A percentile compares a stretch with the other conserved stretches of the same genome.
Evolutionary conservation across 2,113 vertebrate species (phyloP).

Genomic region (Verasper variegatus): DNA sequence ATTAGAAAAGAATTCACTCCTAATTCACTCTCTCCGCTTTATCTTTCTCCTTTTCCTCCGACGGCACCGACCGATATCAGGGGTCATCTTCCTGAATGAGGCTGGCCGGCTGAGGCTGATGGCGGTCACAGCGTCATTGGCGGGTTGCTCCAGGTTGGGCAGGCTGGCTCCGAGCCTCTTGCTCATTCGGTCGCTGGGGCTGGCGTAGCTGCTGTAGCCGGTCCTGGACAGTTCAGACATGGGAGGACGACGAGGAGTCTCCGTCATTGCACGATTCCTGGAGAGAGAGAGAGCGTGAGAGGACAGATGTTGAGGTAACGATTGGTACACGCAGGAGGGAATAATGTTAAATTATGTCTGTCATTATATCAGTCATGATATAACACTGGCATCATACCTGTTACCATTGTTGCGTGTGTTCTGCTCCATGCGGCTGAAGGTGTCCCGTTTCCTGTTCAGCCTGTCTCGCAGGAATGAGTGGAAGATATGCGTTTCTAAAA

Average conservation of each 20-base stretch:
- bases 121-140: not conserved
- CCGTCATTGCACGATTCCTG: conserved; percentile 81
- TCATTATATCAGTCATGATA: not conserved
- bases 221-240: conserved; percentile 84
- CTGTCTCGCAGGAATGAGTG: conserved; percentile 94
- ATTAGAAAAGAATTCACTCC: not conserved
- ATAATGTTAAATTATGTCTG: not conserved
- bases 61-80: conserved; percentile 54
- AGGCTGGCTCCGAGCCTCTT: conserved; percentile 90
- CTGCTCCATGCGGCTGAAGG: conserved; percentile 89
- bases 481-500: conserved; percentile 94
- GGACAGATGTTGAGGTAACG: not conserved
- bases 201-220: conserved; percentile 67
- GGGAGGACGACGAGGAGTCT: conserved; percentile 80
- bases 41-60: not conserved
- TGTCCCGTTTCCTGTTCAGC: conserved; percentile 90
- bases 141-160: conserved; percentile 87
- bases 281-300: not conserved
- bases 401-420: conserved; percentile 84
- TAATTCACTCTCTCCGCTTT: not conserved
- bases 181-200: conserved; percentile 65
- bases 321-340: no score
- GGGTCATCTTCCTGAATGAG: conserved; percentile 77
- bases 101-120: conserved; percentile 71
- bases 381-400: conserved; percentile 84